Conservation (phyloP, 2,797 vertebrate genomes). For the Pempheris klunzingeri region DNA sequence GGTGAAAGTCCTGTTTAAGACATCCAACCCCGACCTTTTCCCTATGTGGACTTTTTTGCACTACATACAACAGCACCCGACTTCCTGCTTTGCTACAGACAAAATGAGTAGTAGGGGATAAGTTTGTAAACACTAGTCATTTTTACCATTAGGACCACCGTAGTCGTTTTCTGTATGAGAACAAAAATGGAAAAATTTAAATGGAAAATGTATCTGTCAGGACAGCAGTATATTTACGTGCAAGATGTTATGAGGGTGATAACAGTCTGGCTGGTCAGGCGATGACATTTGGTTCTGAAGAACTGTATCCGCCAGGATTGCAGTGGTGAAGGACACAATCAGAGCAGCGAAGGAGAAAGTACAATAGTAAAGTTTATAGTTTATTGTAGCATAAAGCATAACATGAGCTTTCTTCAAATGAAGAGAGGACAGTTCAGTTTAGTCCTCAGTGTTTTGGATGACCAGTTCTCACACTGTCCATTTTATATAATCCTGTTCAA, state of each 20-base stretch:
- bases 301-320: not conserved
- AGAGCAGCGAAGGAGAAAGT: not conserved
- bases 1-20: too few relatives aligned
- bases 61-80: too few relatives aligned
- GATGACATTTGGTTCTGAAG: not conserved
- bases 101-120: too few relatives aligned
- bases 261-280: not conserved
- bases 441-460: slow-evolving; percentile 13
- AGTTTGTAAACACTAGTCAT: too few relatives aligned
- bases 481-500: slow-evolving; percentile 28
- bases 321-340: not conserved
- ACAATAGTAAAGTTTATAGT: not conserved
- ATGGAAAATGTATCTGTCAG: not conserved
- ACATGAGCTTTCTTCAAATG: not conserved
- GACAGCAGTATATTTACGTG: not conserved
- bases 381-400: slow-evolving; percentile 8
- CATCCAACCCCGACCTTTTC: too few relatives aligned
- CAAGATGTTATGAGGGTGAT: not conserved
- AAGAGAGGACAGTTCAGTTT: slow-evolving; percentile 1
- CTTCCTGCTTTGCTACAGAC: too few relatives aligned
- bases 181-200: not conserved
- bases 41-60: too few relatives aligned
- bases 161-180: too few relatives aligned
- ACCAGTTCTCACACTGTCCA: slow-evolving; percentile 5
- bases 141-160: too few relatives aligned